Evolutionary conservation across 2,113 vertebrate species (phyloP), one percentile per base, ranked within the genome.

Genomic region (Leuciscus idus): DNA sequence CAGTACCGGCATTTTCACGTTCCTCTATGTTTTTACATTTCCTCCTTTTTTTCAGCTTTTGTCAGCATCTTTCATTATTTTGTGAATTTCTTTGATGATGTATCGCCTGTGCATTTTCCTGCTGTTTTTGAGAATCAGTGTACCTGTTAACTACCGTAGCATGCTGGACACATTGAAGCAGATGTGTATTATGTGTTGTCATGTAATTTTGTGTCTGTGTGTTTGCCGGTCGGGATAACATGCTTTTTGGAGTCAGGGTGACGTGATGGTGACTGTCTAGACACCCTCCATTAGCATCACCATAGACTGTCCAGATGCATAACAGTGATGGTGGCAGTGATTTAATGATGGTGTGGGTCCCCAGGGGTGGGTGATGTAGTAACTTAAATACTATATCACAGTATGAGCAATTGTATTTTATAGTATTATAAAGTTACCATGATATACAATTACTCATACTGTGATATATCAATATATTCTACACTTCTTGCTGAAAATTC

Each of bases 251-350:
- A 74, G 28, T 82, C 39, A 62, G 5, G 68, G 66, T 86, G 85
- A 75, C 77, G 39, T 76, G 57, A 46, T 33, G 80, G 8, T 28
- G 76, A 28, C 76, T 83, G 85, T 86, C 64, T 82, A 82, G 78
- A 86, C 78, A 86, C 68, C 78, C 75, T 43, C 62, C 43, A 70
- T 82, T 68, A 82, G 23, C n/a, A 28, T 80, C 77, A 80, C 33
- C 74, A 15, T 39, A 64, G 78, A 28, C 59, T 48, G n/a, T 26
- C 59, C 59, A 48, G 59, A 4, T 28, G 10, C n/a, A 81, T 81
- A 62, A 64, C 59, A 19, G 19, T 46, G 19, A 73, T n/a, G 33
- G 19, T 43, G 36, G 70, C 75, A 62, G 57, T 64, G 39, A 64
- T 81, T 81, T 28, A 62, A 19, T 48, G 78, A 81, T 64, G 21